Conservation (phyloP, 1,140 invertebrate genomes). For the Theocolax elegans region DNA sequence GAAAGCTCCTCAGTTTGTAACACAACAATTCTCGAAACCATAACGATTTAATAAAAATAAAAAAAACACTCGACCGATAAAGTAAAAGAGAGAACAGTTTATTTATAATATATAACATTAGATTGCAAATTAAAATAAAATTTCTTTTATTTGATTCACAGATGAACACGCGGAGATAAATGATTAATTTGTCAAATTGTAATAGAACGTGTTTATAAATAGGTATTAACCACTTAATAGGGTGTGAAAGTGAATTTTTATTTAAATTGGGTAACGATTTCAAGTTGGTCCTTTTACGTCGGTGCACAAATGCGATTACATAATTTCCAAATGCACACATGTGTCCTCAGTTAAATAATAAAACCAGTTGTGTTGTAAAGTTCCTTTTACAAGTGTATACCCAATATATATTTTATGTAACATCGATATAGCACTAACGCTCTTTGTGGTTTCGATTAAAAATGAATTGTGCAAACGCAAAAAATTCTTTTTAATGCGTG, state of each 20-base stretch:
- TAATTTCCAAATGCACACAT: neutral
- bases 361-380: neutral
- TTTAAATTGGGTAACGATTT: neutral
- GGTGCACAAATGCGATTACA: neutral
- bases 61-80: conserved; percentile 23
- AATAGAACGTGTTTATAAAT: no score
- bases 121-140: no score
- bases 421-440: no score
- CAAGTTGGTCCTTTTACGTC: neutral
- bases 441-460: no score
- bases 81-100: neutral
- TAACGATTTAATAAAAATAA: conserved; percentile 18
- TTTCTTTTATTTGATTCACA: no score
- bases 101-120: no score
- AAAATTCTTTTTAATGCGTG: no score
- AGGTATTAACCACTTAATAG: neutral
- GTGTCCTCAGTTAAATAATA: conserved; percentile 4
- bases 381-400: no score
- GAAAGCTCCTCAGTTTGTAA: conserved; percentile 3
- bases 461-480: no score
- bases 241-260: conserved; percentile 12
- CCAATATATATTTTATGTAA: no score
- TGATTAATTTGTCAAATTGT: neutral
- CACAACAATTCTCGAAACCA: conserved; percentile 1
- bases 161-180: no score